phyloP scores from a whole-genome alignment of 2,888 invertebrate species.

The Oscheius sp. region DNA sequence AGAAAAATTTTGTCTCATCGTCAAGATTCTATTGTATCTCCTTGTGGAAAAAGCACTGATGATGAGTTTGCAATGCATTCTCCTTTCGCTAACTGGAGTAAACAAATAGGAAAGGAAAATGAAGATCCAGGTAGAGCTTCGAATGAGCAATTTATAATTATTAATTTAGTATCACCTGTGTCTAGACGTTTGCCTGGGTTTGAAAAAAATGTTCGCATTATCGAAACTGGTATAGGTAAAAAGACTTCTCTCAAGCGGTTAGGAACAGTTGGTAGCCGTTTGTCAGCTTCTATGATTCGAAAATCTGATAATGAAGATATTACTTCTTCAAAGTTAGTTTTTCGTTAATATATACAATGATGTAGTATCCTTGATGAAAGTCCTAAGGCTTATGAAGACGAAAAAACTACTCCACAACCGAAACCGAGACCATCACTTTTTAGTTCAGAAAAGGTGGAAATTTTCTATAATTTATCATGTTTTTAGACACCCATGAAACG shows the following conservation, averaged over 20 bases:
- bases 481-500: background rate
- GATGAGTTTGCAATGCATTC: slow-evolving; percentile 14
- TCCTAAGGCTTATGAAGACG: background rate
- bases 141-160: background rate
- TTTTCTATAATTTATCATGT: background rate
- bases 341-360: background rate
- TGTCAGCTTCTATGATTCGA: background rate
- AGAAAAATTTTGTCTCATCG: background rate
- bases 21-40: background rate
- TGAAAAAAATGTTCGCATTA: background rate
- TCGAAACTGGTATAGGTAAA: slow-evolving; percentile 2
- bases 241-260: background rate
- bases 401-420: background rate
- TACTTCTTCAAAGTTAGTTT: background rate
- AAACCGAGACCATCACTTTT: background rate
- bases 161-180: background rate
- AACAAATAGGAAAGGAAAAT: slow-evolving; percentile 18
- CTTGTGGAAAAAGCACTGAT: background rate
- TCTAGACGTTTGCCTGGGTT: background rate
- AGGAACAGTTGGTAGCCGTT: background rate
- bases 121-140: slow-evolving; percentile 6
- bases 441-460: background rate
- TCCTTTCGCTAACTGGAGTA: slow-evolving; percentile 18
- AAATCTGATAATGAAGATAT: background rate
- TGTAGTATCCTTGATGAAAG: background rate